Conservation (phyloP, 2,113 vertebrate genomes). For the Meles meles region DNA sequence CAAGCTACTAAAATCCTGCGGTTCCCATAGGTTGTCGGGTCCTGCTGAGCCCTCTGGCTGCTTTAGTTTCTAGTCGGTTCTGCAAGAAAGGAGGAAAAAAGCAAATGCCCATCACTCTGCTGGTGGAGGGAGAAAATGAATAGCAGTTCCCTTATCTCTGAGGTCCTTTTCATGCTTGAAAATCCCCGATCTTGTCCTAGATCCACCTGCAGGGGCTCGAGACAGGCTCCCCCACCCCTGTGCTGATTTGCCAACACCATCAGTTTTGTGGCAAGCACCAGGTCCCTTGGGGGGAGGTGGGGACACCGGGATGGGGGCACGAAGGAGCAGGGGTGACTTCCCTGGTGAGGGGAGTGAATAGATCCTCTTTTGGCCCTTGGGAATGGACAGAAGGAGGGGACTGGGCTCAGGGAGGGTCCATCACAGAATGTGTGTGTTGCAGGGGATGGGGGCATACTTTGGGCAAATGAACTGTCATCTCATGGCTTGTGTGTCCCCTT, state of each 20-base stretch:
- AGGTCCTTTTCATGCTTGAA: not conserved
- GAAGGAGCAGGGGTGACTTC: not conserved
- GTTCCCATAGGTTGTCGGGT: not conserved
- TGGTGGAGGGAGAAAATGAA: not conserved
- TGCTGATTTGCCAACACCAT: not conserved
- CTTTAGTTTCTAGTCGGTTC: not conserved
- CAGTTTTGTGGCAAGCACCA: not conserved
- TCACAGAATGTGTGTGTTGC: not conserved
- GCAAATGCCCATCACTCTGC: fast-evolving
- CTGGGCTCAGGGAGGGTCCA: not conserved
- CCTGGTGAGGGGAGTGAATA: not conserved
- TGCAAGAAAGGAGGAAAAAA: not conserved
- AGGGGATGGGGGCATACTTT: not conserved
- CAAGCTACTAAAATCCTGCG: not conserved
- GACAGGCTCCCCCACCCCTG: not conserved
- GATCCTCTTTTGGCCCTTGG: not conserved
- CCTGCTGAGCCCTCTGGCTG: not conserved
- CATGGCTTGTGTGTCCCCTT: fast-evolving
- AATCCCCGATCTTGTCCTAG: not conserved
- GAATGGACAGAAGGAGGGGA: not conserved
- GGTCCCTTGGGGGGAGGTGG: not conserved
- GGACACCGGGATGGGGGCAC: fast-evolving
- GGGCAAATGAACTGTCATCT: not conserved
- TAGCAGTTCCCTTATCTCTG: not conserved
- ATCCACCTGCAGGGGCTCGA: not conserved